Base-by-base conservation (phyloP, 2,888 invertebrate genomes). In the Limulus polyphemus region DNA sequence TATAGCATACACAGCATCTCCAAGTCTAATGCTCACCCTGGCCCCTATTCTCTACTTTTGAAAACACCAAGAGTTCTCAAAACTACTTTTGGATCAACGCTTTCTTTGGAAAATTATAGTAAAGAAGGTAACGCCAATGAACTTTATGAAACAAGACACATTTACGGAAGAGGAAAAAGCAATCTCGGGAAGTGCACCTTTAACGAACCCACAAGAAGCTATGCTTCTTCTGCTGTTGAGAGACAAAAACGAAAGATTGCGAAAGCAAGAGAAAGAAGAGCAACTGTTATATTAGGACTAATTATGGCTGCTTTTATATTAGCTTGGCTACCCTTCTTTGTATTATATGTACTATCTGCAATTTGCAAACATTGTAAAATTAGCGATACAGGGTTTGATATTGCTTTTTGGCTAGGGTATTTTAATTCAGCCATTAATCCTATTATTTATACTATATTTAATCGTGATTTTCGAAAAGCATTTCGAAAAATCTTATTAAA, bases 221-320 rank as follows among this genome's bases (percentile, higher is more conserved):
- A 71, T 54, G 67, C 73, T 0, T 82, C 90, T 61, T 93, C 94
- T 74, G 93, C 93, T 0, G 32, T 32, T 32, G 94, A 94, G 74
- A 83, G 91, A 68, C 93, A 95, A 75, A 94, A 94, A 79, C 83
- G 92, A 63, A 83, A 93, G 71, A 82, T 97, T 72, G 95, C 95
- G 0, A 82, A 94, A 69, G 94, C 95, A 73, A 91, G 94, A 75
- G 98, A 99, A 78, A 89, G 98, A 73, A 81, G 98, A 56, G 98
- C 99, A 2, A 98, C 97, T 0, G 80, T 99, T 46, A 95, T 99
- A 69, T 80, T 99, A 69, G 98, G 98, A 51, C 83, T 99, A 65
- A 97, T 99, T 70, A 94, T 99, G 91, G 95, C 94, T 67, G 93
- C 95, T 71, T 99, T 99, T 77, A 97, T 98, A 72, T 87, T 94